A percentile compares a stretch with the other conserved stretches of the same genome.
These are phyloP conservation scores for Thalassophryne amazonica DNA, from an alignment of 2,797 vertebrate genomes.

Conservation along the genomic window DNA sequence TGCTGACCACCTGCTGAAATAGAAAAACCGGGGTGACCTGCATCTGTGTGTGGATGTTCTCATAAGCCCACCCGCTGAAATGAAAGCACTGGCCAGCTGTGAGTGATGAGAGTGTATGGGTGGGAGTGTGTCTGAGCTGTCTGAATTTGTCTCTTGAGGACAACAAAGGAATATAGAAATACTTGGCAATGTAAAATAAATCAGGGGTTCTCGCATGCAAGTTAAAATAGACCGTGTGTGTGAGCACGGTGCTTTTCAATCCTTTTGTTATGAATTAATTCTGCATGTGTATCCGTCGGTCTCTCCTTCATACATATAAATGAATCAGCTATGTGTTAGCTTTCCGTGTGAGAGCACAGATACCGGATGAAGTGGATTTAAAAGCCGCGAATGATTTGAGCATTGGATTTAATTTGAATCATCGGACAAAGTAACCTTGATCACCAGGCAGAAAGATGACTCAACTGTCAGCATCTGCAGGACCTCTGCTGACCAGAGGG, in stretches of 20 bases:
- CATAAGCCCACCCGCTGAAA: slow-evolving; percentile 52
- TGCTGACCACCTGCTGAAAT: slow-evolving; percentile 58
- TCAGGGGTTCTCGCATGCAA: slow-evolving; percentile 24
- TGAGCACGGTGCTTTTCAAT: background rate
- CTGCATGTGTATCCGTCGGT: slow-evolving; percentile 38
- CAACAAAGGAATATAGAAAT: background rate
- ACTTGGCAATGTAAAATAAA: background rate
- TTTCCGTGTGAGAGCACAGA: slow-evolving; percentile 57
- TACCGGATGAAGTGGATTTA: slow-evolving; percentile 60
- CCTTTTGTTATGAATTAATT: slow-evolving; percentile 51
- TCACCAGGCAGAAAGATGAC: slow-evolving; percentile 41
- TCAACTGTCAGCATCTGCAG: slow-evolving; percentile 19
- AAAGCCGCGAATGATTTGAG: slow-evolving; percentile 55
- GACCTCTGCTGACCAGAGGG: slow-evolving; percentile 34
- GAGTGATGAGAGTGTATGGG: slow-evolving; percentile 16
- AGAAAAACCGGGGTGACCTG: slow-evolving; percentile 56
- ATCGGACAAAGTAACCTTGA: slow-evolving; percentile 54
- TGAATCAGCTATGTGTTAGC: slow-evolving; percentile 43
- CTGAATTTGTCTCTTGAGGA: slow-evolving; percentile 9
- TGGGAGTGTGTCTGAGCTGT: slow-evolving; percentile 18
- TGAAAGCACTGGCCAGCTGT: slow-evolving; percentile 46
- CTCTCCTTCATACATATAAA: slow-evolving; percentile 59
- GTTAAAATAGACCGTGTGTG: background rate
- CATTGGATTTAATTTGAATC: slow-evolving; percentile 51
- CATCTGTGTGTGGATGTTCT: slow-evolving; percentile 22